Evolutionary conservation across 2,888 invertebrate species (phyloP).

Genomic region (Trisateles emortualis): DNA sequence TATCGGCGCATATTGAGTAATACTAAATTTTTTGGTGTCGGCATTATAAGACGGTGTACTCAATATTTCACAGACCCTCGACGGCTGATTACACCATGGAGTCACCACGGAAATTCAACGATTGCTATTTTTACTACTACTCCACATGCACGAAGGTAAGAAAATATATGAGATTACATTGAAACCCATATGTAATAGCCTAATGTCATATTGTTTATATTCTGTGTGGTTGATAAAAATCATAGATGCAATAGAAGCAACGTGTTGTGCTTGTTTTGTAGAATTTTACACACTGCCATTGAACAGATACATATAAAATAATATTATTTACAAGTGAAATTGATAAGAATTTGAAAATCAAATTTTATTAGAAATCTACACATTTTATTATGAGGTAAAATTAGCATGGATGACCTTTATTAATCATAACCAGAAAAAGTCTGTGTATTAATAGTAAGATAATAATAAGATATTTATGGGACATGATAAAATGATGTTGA

Average conservation of each 20-base stretch:
- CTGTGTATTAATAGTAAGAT: slow-evolving; percentile 1
- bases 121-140: slow-evolving; percentile 96
- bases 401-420: slow-evolving; percentile 18
- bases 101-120: slow-evolving; percentile 92
- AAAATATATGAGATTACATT: slow-evolving; percentile 37
- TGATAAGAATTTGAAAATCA: slow-evolving; percentile 4
- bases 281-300: slow-evolving; percentile 14
- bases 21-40: slow-evolving; percentile 50
- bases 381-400: slow-evolving; percentile 16
- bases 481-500: neutral
- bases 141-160: slow-evolving; percentile 94
- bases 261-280: slow-evolving; percentile 31
- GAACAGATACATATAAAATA: neutral
- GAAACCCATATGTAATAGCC: slow-evolving; percentile 13
- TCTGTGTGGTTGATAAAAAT: slow-evolving; percentile 35
- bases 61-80: slow-evolving; percentile 75
- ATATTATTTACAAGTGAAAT: slow-evolving; percentile 5
- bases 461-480: slow-evolving; percentile 4
- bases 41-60: slow-evolving; percentile 53
- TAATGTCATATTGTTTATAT: slow-evolving; percentile 38
- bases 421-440: slow-evolving; percentile 15
- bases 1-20: slow-evolving; percentile 43
- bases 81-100: slow-evolving; percentile 86
- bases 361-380: slow-evolving; percentile 19
- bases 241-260: slow-evolving; percentile 36